phyloP scores from a whole-genome alignment of 92 coral and sea anemone genomes.

The Heliopora coerulea region DNA sequence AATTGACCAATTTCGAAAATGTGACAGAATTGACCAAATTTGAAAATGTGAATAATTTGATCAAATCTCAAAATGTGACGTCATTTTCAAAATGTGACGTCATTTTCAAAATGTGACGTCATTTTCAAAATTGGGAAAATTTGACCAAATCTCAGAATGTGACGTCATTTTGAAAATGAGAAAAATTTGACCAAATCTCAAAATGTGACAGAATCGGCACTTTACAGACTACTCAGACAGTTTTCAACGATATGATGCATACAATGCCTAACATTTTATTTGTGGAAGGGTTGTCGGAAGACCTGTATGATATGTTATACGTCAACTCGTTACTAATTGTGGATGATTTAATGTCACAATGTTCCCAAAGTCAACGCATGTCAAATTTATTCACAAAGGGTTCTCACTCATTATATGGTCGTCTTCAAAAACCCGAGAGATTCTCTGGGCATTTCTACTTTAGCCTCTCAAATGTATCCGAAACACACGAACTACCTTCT shows the following conservation, averaged over 20 bases:
- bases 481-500: conserved; percentile 5
- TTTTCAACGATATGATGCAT: neutral
- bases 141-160: no score
- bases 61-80: no score
- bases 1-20: no score
- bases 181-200: no score
- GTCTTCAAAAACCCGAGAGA: conserved; percentile 1
- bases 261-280: conserved; percentile 42
- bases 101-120: no score
- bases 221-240: no score
- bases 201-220: no score
- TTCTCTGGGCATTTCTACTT: conserved; percentile 10
- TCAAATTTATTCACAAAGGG: neutral
- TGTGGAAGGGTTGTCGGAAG: conserved; percentile 48
- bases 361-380: neutral
- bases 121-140: no score
- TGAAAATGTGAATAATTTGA: no score
- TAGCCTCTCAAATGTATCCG: conserved; percentile 17
- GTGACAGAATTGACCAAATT: no score
- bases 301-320: conserved; percentile 18
- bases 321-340: neutral
- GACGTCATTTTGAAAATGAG: no score
- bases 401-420: conserved; percentile 32
- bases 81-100: no score
- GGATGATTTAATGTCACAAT: neutral